These are phyloP conservation scores for Labroides dimidiatus DNA, from an alignment of 2,797 vertebrate genomes.

Conservation along the genomic window DNA sequence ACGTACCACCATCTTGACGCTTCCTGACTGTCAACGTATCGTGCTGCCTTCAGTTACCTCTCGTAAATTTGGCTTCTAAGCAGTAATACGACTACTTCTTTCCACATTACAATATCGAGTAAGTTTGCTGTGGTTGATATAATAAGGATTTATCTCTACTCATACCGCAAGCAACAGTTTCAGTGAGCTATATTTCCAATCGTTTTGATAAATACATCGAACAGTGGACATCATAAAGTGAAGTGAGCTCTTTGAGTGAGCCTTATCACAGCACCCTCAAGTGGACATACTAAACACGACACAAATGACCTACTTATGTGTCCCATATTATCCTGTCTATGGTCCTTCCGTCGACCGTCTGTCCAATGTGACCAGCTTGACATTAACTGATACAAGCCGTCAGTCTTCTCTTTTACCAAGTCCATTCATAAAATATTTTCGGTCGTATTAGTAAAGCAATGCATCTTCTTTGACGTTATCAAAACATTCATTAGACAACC, in stretches of 20 bases:
- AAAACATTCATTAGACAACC: constrained; percentile 11
- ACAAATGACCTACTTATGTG: constrained; percentile 10
- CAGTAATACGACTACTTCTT: background rate
- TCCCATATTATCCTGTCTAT: too few species aligned
- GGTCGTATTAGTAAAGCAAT: too few species aligned
- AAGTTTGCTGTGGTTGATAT: too few species aligned
- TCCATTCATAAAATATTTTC: too few species aligned
- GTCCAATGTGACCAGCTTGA: background rate
- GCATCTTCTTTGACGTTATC: background rate
- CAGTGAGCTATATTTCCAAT: too few species aligned
- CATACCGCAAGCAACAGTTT: too few species aligned
- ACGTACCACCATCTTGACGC: constrained; percentile 85
- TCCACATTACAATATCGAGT: too few species aligned
- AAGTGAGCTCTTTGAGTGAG: background rate
- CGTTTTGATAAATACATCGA: too few species aligned
- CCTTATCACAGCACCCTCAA: constrained; percentile 2
- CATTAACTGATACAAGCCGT: too few species aligned
- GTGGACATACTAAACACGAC: background rate
- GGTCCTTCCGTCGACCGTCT: too few species aligned
- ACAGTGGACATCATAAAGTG: too few species aligned
- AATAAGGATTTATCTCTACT: too few species aligned
- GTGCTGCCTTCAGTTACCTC: constrained; percentile 55
- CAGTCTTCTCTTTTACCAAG: background rate
- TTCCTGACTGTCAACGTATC: background rate
- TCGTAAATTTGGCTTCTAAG: fast-evolving